Evolutionary conservation across 2,113 vertebrate species (phyloP).

Genomic region (Corythaeola cristata): DNA sequence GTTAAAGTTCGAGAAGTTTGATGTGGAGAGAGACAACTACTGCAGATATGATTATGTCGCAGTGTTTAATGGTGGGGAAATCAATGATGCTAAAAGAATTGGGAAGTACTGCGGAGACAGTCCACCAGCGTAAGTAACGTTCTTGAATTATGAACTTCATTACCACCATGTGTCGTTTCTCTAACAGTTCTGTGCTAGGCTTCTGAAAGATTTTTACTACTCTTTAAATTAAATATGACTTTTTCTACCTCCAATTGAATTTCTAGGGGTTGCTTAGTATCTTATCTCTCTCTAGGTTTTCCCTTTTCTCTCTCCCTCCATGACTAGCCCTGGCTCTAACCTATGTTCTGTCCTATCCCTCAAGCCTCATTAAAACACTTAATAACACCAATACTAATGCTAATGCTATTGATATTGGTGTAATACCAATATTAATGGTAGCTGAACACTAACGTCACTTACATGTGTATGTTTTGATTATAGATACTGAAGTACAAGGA

Average conservation of each 20-base stretch:
- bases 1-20: slow-evolving; percentile 96
- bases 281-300: neutral
- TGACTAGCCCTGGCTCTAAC: neutral
- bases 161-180: neutral
- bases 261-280: neutral
- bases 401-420: neutral
- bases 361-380: neutral
- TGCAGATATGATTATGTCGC: slow-evolving; percentile 95
- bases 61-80: slow-evolving; percentile 92
- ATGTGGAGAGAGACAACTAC: slow-evolving; percentile 96
- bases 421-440: neutral
- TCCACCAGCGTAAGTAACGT: slow-evolving; percentile 88
- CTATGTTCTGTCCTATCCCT: neutral
- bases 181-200: neutral
- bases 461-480: neutral
- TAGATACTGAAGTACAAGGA: neutral
- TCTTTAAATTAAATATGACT: neutral
- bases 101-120: slow-evolving; percentile 97
- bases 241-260: neutral
- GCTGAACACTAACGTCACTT: neutral
- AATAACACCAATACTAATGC: neutral
- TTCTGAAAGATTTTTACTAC: neutral
- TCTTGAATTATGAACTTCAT: neutral
- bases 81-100: slow-evolving; percentile 92
- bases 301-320: neutral